A percentile compares a stretch with the other conserved stretches of the same genome.
Conservation (phyloP, 53 echinoderm and acorn worm species). For the Pentamera pediparva region DNA sequence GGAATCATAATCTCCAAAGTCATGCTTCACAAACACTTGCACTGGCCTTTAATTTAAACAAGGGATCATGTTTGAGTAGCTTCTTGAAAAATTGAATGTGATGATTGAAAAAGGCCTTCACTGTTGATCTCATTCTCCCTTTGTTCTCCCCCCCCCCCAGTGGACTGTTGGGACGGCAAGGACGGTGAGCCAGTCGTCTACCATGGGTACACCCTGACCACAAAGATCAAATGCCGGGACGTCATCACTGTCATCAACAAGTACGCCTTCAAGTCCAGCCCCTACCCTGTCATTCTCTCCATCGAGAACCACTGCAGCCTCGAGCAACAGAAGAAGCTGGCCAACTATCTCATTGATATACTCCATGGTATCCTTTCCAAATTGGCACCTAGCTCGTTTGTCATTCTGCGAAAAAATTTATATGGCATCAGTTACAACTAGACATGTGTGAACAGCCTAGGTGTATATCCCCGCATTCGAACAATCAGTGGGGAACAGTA, state of each 20-base stretch:
- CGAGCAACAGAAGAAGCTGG: slow-evolving; percentile 98
- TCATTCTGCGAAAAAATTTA: not conserved
- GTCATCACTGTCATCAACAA: slow-evolving; percentile 92
- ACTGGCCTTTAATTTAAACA: not conserved
- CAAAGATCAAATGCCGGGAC: slow-evolving; percentile 83
- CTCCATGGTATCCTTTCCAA: slow-evolving; percentile 92
- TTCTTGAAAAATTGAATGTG: not conserved
- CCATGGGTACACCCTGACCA: slow-evolving; percentile 96
- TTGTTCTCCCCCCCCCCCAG: slow-evolving; percentile 30
- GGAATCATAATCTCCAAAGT: not conserved
- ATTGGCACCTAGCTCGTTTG: not conserved
- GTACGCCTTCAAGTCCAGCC: slow-evolving; percentile 87
- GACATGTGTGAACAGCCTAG: no score
- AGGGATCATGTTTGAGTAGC: no score
- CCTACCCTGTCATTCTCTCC: slow-evolving; percentile 92
- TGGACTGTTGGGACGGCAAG: slow-evolving; percentile 99
- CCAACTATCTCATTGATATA: slow-evolving; percentile 69
- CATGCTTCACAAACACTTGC: not conserved
- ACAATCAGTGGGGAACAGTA: no score
- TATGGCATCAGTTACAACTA: not conserved
- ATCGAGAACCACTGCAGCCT: slow-evolving; percentile 94
- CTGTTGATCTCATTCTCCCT: not conserved
- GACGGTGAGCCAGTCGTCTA: slow-evolving; percentile 96
- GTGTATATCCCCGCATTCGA: no score
- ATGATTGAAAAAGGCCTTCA: not conserved